Evolutionary conservation across 2,888 invertebrate genomes (phyloP).

Genomic region (Nephrocerus scutellatus): DNA sequence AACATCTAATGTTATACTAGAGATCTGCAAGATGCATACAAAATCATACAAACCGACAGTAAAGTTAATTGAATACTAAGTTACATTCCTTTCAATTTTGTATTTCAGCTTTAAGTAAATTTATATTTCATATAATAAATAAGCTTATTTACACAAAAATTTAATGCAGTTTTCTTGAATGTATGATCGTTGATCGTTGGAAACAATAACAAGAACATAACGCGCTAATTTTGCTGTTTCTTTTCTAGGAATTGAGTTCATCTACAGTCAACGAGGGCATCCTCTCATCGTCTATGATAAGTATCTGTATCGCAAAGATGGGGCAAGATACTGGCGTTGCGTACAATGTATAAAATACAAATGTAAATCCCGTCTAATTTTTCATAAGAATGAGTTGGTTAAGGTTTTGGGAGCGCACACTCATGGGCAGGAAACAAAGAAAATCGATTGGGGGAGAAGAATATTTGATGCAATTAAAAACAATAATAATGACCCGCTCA

Average conservation of each 20-base stretch:
- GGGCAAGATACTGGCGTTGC: conserved; percentile 37
- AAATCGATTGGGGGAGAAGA: conserved; percentile 31
- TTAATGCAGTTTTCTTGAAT: too few relatives aligned
- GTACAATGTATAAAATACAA: conserved; percentile 33
- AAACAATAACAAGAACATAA: too few relatives aligned
- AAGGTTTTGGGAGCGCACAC: conserved; percentile 31
- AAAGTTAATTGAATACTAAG: too few relatives aligned
- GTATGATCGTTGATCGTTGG: too few relatives aligned
- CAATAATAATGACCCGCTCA: conserved; percentile 10
- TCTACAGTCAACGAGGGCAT: conserved; percentile 36
- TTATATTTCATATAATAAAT: too few relatives aligned
- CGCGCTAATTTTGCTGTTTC: too few relatives aligned
- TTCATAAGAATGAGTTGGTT: conserved; percentile 25
- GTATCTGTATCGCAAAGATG: conserved; percentile 37
- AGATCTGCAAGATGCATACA: too few relatives aligned
- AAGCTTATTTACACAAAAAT: too few relatives aligned
- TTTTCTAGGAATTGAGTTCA: conserved; percentile 32
- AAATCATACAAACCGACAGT: too few relatives aligned
- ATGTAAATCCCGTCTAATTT: conserved; percentile 34
- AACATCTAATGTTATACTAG: too few relatives aligned
- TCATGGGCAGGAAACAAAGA: conserved; percentile 33
- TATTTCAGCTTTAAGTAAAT: too few relatives aligned
- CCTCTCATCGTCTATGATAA: conserved; percentile 34
- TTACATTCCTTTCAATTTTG: too few relatives aligned
- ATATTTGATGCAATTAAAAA: conserved; percentile 18